Percentiles rank a stretch among this genome's conserved stretches.
These are phyloP conservation scores for Antidorcas marsupialis DNA, from an alignment of 2,113 vertebrate genomes.

Conservation along the genomic window DNA sequence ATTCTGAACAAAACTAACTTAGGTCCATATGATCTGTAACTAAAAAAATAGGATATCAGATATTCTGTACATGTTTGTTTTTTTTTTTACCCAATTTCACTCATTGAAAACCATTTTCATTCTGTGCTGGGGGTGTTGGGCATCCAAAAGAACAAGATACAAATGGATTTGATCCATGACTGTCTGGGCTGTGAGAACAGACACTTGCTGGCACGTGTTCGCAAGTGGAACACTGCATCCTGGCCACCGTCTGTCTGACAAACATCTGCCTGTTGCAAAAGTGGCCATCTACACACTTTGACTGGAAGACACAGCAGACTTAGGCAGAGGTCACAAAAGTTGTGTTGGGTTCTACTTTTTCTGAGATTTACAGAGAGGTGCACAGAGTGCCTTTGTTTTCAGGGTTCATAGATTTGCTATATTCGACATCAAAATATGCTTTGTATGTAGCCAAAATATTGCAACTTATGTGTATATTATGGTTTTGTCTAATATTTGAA, in stretches of 20 bases:
- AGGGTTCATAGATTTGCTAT: neutral
- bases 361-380: neutral
- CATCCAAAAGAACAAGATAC: neutral
- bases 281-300: neutral
- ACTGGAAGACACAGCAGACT: neutral
- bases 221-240: neutral
- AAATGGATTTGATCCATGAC: neutral
- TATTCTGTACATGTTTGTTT: neutral
- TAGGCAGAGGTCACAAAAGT: neutral
- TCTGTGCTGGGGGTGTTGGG: neutral
- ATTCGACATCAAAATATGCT: neutral
- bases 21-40: neutral
- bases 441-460: neutral
- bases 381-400: neutral
- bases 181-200: neutral
- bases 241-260: neutral
- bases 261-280: neutral
- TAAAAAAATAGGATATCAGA: neutral
- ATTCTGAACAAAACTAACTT: neutral
- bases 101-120: conserved; percentile 6
- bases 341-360: neutral
- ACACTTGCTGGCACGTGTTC: neutral
- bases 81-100: conserved; percentile 16
- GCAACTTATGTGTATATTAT: neutral
- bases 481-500: neutral